Base-by-base conservation (phyloP, 2,797 vertebrate species). In the Chelon auratus region DNA sequence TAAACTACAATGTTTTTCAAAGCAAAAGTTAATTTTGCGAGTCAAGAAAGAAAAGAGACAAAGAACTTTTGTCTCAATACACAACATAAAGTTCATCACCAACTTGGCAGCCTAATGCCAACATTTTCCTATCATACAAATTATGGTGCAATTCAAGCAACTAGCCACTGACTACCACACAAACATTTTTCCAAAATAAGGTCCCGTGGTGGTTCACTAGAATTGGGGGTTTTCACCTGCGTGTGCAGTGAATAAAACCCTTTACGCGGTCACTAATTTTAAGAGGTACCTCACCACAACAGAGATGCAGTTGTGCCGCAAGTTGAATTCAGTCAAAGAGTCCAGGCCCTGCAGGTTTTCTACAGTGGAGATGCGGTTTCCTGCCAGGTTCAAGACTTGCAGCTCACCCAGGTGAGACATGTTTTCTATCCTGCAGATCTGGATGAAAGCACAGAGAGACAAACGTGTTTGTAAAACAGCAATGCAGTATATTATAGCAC, bases 351-450 rank as follows among this genome's bases (percentile, higher is more conserved):
- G 94, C 63, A 99, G 91, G 53, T 97, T 96, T 88, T 98, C 96
- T 40, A 96, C 93, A 4, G 87, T 90, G 52, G 87, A 92, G 75
- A 99, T 95, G 66, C 84, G 78, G 90, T 99, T 99, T 78, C 95
- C 95, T 57, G 97, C 95, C 86, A 99, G 93, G 89, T 99, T 99
- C 88, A 99, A 89, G 68, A 97, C 94, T 75, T 91, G 93, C 74
- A 99, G 94, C 64, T 96, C 92, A n/a, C 89, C 90, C 83, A 99
- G 90, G 80, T 97, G 96, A 77, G 90, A 90, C 4, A 99, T 48
- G 68, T 97, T 97, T 92, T 97, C 96, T 54, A 99, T 96, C 89
- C 90, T 93, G 74, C 90, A 82, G 81, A 99, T 97, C 97, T 99
- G 90, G 68, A 74, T 83, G n/a, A 75, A 89, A 86, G 78, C 52